Evolutionary conservation across 2,113 vertebrate species (phyloP), one percentile per base, ranked within the genome.

Genomic region (Salminus brasiliensis): DNA sequence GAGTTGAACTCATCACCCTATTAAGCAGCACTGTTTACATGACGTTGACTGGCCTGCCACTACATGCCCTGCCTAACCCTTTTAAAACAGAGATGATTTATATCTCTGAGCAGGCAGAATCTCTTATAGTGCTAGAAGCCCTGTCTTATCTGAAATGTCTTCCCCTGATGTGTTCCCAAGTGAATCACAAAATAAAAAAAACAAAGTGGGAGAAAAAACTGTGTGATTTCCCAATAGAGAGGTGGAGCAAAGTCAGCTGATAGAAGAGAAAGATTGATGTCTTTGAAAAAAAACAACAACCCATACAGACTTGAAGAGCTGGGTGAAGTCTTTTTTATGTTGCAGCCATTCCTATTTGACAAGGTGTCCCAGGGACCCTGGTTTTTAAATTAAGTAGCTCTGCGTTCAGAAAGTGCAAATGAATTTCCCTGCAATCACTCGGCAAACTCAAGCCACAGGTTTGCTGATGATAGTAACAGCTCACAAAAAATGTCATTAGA

Each of bases 351-450:
- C 67, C 62, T 66, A 12, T 0, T 15, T 67, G 62, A 67, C 74
- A 55, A 49, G 62, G 45, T 29, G 45, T 0, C 12, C 3, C 25
- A 30, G 74, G 52, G 49, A 66, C 4, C 30, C 45, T 39, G 45
- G 43, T 4, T 43, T 76, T 76, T 76, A 76, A 66, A 66, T 66
- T 49, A 39, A 65, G 60, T 23, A 43, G 62, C 57, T 67, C 29
- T 23, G 52, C 57, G 47, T 30, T 29, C 13, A 63, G 57, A 74
- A 32, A 39, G n/a, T n/a, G 39, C 13, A 23, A 47, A 29, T 49
- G 41, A 60, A 65, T 75, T 75, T 66, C 41, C 65, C 32, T 21
- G 29, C 39, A 75, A 75, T 75, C 66, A 32, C 43, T 63, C 7
- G 7, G 45, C 43, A 53, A 32, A 66, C 25, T n/a, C 53, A 23